phyloP scores from a whole-genome alignment of 2,797 vertebrate species.

The Sebastes aleutianus region DNA sequence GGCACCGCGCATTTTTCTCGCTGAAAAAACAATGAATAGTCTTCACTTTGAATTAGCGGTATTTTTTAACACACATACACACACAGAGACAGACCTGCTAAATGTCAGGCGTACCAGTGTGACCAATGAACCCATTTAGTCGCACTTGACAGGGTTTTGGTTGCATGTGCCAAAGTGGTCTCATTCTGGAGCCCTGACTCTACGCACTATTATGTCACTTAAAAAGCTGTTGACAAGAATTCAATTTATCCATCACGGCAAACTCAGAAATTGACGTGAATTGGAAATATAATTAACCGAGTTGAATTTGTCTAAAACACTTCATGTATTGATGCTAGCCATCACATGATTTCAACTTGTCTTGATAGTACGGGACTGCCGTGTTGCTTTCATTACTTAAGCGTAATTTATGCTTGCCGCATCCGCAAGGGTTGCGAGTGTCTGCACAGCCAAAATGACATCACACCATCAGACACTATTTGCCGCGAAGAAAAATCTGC shows the following conservation, averaged over 20 bases:
- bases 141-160: not conserved
- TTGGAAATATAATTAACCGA: not conserved
- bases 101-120: too few relatives aligned
- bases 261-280: not conserved
- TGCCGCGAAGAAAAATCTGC: too few relatives aligned
- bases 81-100: too few relatives aligned
- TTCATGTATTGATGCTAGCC: not conserved
- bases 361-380: conserved; percentile 2
- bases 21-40: not conserved
- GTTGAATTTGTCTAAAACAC: not conserved
- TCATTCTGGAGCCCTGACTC: not conserved
- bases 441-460: too few relatives aligned
- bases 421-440: too few relatives aligned
- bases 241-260: not conserved
- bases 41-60: not conserved
- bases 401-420: too few relatives aligned
- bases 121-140: too few relatives aligned
- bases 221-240: not conserved
- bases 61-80: not conserved
- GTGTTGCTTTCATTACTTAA: conserved; percentile 27
- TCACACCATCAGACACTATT: too few relatives aligned
- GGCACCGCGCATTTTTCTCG: not conserved
- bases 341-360: not conserved
- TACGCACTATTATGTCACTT: not conserved
- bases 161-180: not conserved